Base-by-base conservation (phyloP, 1,140 invertebrate species). In the Maconellicoccus hirsutus region DNA sequence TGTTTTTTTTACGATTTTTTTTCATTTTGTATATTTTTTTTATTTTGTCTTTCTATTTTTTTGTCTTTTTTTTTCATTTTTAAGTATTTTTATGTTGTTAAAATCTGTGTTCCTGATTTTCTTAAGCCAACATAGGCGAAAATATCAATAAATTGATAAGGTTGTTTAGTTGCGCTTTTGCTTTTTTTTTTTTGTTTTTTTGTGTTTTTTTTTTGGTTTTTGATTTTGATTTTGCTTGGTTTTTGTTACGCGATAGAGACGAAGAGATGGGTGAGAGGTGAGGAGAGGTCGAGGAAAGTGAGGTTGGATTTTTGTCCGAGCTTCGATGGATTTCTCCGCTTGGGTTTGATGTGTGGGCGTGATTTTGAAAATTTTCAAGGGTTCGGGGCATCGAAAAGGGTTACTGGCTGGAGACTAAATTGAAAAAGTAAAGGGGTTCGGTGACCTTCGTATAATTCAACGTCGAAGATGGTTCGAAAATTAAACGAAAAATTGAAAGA, bases 61-160 rank as follows among this genome's bases (percentile, higher is more conserved):
- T 52, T 52, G 10, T 16, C n/a, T 52, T 52, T 52, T 52, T 52
- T 52, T 16, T 4, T 52, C n/a, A 19, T 52, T 16, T 52, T 52
- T 52, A 52, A 52, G 42, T 52, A 52, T 52, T 52, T 52, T 52
- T 52, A 52, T 52, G 6, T 52, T 52, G 42, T 52, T 52, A 52
- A 52, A 52, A 52, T n/a, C n/a, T n/a, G n/a, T 52, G 42, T 52
- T 52, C n/a, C 16, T 52, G 42, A 8, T 6, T 52, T 52, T 16
- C 42, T 52, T 52, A 19, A 3, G 42, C n/a, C n/a, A 3, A 16
- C 16, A 52, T 16, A 16, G 42, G 42, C n/a, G 42, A 6, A 52
- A 8, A 52, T 33, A 16, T 8, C 10, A 52, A 52, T 52, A 52
- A 52, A 52, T 6, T 52, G 42, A 52, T 52, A 52, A 52, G n/a